Percentiles rank a stretch among this genome's conserved stretches.
These are phyloP conservation scores for Datnioides undecimradiatus DNA, from an alignment of 2,113 vertebrate species.

Conservation along the genomic window DNA sequence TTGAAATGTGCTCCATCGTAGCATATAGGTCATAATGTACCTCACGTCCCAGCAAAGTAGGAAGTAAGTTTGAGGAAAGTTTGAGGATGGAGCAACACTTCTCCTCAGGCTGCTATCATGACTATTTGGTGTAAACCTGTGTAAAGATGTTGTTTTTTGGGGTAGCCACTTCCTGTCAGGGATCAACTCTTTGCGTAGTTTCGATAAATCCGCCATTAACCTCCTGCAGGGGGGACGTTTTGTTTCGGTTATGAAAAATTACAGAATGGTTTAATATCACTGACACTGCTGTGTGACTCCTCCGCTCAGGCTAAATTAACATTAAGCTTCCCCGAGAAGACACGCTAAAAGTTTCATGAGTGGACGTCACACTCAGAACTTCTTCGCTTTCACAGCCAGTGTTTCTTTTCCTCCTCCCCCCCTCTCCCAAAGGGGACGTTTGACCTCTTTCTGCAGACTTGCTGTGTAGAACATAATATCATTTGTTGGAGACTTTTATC, in stretches of 20 bases:
- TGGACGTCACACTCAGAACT: slow-evolving; percentile 24
- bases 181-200: neutral
- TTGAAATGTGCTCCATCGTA: neutral
- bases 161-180: neutral
- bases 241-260: neutral
- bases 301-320: slow-evolving; percentile 30
- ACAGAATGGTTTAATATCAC: slow-evolving; percentile 19
- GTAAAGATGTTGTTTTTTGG: neutral
- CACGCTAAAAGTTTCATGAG: slow-evolving; percentile 48
- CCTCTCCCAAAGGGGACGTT: slow-evolving; percentile 32
- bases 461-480: slow-evolving; percentile 49
- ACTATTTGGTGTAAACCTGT: neutral
- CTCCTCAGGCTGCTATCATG: neutral
- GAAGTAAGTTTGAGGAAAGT: neutral
- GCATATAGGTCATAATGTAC: neutral
- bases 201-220: neutral
- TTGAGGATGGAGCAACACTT: neutral
- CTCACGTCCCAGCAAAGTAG: neutral
- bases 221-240: neutral
- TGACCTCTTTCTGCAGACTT: slow-evolving; percentile 65
- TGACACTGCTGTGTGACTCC: slow-evolving; percentile 13
- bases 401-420: neutral
- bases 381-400: slow-evolving; percentile 14
- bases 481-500: slow-evolving; percentile 55
- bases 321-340: slow-evolving; percentile 35